Evolutionary conservation across 1,140 invertebrate species (phyloP).

Genomic region (Leptinotarsa undecemlineata): DNA sequence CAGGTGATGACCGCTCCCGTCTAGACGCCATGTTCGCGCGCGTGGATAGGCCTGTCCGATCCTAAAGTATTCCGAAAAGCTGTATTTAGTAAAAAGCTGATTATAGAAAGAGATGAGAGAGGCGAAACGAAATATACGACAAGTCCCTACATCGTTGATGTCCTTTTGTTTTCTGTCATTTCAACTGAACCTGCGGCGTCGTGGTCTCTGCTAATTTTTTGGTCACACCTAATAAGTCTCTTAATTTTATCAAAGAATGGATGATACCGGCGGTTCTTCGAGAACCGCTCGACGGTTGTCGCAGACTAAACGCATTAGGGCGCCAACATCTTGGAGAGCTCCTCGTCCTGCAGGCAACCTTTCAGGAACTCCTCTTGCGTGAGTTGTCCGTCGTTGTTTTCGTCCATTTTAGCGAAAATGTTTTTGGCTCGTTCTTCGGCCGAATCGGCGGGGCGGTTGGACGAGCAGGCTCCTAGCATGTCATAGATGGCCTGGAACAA

Average conservation of each 20-base stretch:
- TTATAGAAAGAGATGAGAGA: constrained; percentile 9
- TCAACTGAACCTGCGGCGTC: constrained; percentile 11
- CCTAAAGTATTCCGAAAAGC: constrained; percentile 15
- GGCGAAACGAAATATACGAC: constrained; percentile 21
- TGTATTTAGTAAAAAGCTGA: constrained; percentile 13
- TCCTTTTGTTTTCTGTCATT: constrained; percentile 7
- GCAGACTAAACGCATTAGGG: constrained; percentile 67
- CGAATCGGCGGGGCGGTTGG: constrained; percentile 87
- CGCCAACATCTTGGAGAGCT: constrained; percentile 92
- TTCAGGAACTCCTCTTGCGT: constrained; percentile 99
- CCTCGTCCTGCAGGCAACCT: constrained; percentile 97
- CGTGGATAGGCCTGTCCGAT: constrained; percentile 19
- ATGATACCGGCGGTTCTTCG: constrained; percentile 8
- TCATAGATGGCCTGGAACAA: constrained; percentile 92
- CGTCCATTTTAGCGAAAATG: constrained; percentile 99
- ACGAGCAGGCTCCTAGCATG: constrained; percentile 94
- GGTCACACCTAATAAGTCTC: constrained; percentile 12
- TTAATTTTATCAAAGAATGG: not conserved
- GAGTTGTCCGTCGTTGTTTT: constrained; percentile 97
- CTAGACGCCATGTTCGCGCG: not conserved
- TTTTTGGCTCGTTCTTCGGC: constrained; percentile 96
- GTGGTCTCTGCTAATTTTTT: constrained; percentile 14
- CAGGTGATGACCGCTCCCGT: not conserved
- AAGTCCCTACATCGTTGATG: constrained; percentile 16
- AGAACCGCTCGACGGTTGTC: constrained; percentile 18